A percentile compares a stretch with the other conserved stretches of the same genome.
Evolutionary conservation across 2,888 invertebrate genomes (phyloP).

Genomic region (Pegoplata infirma): DNA sequence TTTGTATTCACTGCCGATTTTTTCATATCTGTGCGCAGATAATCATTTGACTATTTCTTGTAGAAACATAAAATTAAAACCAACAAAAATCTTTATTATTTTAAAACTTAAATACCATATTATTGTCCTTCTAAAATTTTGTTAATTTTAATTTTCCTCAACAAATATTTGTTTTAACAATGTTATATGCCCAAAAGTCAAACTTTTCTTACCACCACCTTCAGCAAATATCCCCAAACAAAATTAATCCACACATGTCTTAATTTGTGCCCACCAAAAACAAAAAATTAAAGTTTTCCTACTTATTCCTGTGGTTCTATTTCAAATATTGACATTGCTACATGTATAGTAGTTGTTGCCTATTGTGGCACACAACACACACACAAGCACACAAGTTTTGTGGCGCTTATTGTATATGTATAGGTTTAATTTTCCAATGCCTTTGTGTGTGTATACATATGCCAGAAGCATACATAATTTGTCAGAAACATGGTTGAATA

Average conservation of each 20-base stretch:
- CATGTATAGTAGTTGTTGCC: constrained; percentile 11
- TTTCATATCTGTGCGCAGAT: no score
- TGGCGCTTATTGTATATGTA: not conserved
- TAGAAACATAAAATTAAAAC: no score
- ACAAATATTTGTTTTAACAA: constrained; percentile 16
- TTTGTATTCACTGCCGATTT: no score
- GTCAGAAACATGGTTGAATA: constrained; percentile 34
- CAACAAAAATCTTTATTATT: no score
- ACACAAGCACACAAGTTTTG: not conserved
- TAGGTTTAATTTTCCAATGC: constrained; percentile 16
- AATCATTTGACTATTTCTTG: no score
- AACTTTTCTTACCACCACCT: constrained; percentile 4
- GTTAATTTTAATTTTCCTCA: not conserved
- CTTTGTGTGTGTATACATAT: no score
- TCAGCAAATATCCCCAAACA: not conserved
- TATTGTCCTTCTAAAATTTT: not conserved
- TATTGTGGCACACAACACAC: constrained; percentile 4
- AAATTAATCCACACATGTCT: constrained; percentile 15
- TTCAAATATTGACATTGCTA: constrained; percentile 40
- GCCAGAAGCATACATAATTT: constrained; percentile 41
- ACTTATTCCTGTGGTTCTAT: constrained; percentile 31
- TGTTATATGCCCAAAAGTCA: constrained; percentile 27
- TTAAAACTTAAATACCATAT: not conserved
- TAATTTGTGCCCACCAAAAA: constrained; percentile 31
- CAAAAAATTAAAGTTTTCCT: constrained; percentile 14